A percentile compares a stretch with the other conserved stretches of the same genome.
These are phyloP conservation scores for Catalaphyllia jardinei DNA, from an alignment of 64 coral and sea anemone species.

Conservation along the genomic window DNA sequence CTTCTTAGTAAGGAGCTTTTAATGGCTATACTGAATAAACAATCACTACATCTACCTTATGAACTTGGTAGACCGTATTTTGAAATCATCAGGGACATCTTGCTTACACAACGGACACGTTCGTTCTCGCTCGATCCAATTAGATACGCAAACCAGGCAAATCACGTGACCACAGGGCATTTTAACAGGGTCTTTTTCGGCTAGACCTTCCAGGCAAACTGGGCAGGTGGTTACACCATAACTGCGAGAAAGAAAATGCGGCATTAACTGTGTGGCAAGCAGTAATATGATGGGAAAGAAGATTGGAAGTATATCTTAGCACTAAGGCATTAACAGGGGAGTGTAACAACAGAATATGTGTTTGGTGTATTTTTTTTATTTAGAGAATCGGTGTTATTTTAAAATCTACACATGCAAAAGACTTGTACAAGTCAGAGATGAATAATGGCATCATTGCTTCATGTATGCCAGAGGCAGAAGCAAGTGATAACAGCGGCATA, in stretches of 20 bases:
- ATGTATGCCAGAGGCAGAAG: too few species aligned
- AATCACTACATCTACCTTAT: conserved; percentile 15
- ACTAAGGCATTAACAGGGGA: too few species aligned
- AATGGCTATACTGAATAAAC: not conserved
- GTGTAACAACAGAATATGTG: too few species aligned
- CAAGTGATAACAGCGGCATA: too few species aligned
- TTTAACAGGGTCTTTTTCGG: conserved; percentile 10
- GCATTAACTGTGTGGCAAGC: too few species aligned
- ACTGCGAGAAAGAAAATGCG: not conserved
- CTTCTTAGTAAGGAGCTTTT: too few species aligned
- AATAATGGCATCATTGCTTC: too few species aligned
- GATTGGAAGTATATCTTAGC: not conserved
- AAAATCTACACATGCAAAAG: too few species aligned
- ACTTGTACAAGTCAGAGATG: too few species aligned
- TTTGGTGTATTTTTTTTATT: too few species aligned
- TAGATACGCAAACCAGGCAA: conserved; percentile 44
- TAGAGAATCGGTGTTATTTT: too few species aligned
- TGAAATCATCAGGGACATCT: conserved; percentile 44
- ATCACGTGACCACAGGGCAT: conserved; percentile 51
- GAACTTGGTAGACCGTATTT: not conserved
- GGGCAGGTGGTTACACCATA: conserved; percentile 45
- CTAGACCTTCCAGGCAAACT: conserved; percentile 46
- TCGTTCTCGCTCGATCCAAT: conserved; percentile 32
- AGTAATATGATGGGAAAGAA: not conserved
- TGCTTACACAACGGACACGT: conserved; percentile 59